Conservation (phyloP, 2,797 vertebrate genomes). For the Sebastes diploproa region DNA sequence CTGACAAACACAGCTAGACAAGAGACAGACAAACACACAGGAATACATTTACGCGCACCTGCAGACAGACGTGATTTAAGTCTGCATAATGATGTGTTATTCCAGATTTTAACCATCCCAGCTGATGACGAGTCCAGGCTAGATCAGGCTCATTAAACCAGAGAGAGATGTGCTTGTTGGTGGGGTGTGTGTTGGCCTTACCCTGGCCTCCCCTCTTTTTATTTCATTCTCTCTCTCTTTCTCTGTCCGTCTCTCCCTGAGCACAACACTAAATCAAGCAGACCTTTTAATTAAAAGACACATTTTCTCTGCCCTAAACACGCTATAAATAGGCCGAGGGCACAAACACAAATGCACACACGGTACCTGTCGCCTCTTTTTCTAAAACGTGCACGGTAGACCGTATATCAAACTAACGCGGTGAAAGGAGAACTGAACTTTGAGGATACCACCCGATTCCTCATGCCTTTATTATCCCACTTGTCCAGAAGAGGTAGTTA, state of each 20-base stretch:
- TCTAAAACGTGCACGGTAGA: not conserved
- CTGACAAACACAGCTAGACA: slow-evolving; percentile 40
- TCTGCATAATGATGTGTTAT: slow-evolving; percentile 49
- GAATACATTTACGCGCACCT: slow-evolving; percentile 36
- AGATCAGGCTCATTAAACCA: slow-evolving; percentile 55
- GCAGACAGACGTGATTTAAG: slow-evolving; percentile 38
- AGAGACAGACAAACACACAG: slow-evolving; percentile 33
- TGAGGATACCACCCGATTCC: slow-evolving; percentile 3
- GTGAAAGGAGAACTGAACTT: slow-evolving; percentile 36
- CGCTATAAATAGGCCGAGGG: slow-evolving; percentile 31
- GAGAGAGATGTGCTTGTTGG: slow-evolving; percentile 34
- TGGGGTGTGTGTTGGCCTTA: slow-evolving; percentile 22
- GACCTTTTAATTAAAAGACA: slow-evolving; percentile 73
- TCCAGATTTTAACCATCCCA: slow-evolving; percentile 34
- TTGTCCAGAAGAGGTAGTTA: slow-evolving; percentile 38
- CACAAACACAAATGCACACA: slow-evolving; percentile 7
- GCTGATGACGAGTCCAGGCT: slow-evolving; percentile 43
- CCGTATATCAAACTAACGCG: slow-evolving; percentile 17
- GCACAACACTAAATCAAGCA: slow-evolving; percentile 64
- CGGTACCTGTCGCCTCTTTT: not conserved
- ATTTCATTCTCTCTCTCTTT: slow-evolving; percentile 21
- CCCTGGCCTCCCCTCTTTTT: slow-evolving; percentile 28
- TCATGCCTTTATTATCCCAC: slow-evolving; percentile 30
- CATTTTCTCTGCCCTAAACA: slow-evolving; percentile 51
- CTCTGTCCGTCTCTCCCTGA: slow-evolving; percentile 16